Conservation (phyloP, 2,797 vertebrate species). For the Coccyzus lansbergi region DNA sequence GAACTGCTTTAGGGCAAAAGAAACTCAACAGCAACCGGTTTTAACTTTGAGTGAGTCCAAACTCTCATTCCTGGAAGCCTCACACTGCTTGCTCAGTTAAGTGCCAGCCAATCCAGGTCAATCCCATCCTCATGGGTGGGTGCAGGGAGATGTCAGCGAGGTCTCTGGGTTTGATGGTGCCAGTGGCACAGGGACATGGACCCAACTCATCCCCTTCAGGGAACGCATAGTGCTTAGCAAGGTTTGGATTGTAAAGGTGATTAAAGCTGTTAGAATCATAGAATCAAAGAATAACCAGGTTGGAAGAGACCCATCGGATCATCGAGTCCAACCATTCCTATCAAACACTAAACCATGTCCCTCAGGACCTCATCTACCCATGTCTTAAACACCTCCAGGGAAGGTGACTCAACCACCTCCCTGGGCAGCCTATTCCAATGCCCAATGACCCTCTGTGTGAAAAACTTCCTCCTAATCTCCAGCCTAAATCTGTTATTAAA, state of each 20-base stretch:
- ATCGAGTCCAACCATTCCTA: too few species aligned
- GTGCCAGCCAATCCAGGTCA: not conserved
- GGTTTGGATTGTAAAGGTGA: not conserved
- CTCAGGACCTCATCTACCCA: too few species aligned
- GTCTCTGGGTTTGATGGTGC: not conserved
- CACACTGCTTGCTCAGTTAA: not conserved
- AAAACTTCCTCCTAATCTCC: too few species aligned
- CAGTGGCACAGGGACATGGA: too few species aligned
- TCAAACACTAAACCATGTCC: too few species aligned
- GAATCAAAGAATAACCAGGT: too few species aligned
- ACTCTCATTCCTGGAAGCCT: not conserved
- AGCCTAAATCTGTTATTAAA: not conserved
- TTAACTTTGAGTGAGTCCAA: not conserved
- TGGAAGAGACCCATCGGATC: too few species aligned
- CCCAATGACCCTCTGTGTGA: too few species aligned
- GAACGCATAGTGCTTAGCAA: not conserved
- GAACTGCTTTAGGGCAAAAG: not conserved
- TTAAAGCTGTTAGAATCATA: too few species aligned
- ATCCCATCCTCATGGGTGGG: fast-evolving
- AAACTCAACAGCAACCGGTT: not conserved
- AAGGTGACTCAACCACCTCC: too few species aligned
- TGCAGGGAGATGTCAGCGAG: not conserved
- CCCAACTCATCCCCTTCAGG: not conserved
- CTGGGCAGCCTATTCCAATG: too few species aligned
- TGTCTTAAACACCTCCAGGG: too few species aligned